Evolutionary conservation across 2,797 vertebrate species (phyloP).

Genomic region (Lacerta bilineata): DNA sequence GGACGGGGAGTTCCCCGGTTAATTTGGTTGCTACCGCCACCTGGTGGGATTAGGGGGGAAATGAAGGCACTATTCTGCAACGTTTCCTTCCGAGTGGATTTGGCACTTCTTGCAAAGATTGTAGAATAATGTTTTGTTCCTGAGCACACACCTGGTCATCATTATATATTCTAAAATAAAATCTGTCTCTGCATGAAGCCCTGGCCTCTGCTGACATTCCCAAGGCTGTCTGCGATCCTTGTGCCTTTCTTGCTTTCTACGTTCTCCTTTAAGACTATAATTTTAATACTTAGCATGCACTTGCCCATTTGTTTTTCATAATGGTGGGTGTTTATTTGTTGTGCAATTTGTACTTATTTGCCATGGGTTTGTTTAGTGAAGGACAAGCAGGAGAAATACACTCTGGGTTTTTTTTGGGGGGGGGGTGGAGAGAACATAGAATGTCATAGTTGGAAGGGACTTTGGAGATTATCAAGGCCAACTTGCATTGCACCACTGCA

Average conservation of each 20-base stretch:
- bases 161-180: background rate
- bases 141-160: accelerated
- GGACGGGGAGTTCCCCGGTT: background rate
- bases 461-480: background rate
- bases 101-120: background rate
- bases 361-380: background rate
- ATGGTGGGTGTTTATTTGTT: background rate
- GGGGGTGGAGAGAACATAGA: background rate
- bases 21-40: slow-evolving; percentile 69
- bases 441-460: background rate
- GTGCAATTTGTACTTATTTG: background rate
- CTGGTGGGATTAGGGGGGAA: slow-evolving; percentile 54
- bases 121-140: background rate
- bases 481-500: too few species aligned
- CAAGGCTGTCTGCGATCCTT: background rate
- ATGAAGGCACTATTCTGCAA: accelerated
- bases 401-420: background rate
- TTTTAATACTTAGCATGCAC: background rate
- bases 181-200: background rate
- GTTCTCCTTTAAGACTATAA: background rate
- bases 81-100: background rate
- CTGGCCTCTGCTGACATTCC: background rate
- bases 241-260: background rate
- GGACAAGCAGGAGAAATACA: background rate
- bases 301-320: background rate